These are phyloP conservation scores for Stigmatopora argus DNA, from an alignment of 2,113 vertebrate genomes.

Conservation along the genomic window DNA sequence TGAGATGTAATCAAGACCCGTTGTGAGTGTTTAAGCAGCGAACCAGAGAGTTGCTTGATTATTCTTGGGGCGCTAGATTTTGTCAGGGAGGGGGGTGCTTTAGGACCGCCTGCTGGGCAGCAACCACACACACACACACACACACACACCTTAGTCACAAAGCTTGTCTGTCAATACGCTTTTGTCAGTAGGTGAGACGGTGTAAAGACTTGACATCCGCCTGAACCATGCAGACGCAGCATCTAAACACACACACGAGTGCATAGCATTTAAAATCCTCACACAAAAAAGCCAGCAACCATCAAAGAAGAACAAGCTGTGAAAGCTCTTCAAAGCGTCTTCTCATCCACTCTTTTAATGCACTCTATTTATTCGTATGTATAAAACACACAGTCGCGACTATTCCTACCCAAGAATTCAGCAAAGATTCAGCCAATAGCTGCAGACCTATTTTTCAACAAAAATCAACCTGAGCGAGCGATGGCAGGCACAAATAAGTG, in stretches of 20 bases:
- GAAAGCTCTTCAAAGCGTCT: slow-evolving; percentile 37
- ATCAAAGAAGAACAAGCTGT: slow-evolving; percentile 42
- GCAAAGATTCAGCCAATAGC: background rate
- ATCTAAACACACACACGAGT: background rate
- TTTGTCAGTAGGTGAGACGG: background rate
- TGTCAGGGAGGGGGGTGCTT: slow-evolving; percentile 27
- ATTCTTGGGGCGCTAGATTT: slow-evolving; percentile 43
- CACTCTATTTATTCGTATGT: background rate
- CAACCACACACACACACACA: background rate
- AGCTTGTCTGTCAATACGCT: slow-evolving; percentile 1
- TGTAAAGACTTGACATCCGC: background rate
- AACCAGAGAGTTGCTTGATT: slow-evolving; percentile 24
- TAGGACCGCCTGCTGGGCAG: slow-evolving; percentile 26
- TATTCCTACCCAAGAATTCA: background rate
- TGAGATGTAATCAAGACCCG: slow-evolving; percentile 62
- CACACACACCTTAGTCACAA: background rate
- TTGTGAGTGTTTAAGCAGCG: slow-evolving; percentile 62
- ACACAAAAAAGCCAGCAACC: slow-evolving; percentile 17
- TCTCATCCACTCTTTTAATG: background rate
- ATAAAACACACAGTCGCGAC: background rate
- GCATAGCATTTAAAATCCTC: background rate
- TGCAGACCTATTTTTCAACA: background rate
- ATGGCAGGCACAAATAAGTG: background rate
- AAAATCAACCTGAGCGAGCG: background rate
- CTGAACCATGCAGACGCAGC: background rate